Evolutionary conservation across 1,140 invertebrate genomes (phyloP).

Genomic region (Drosophila repletoides): DNA sequence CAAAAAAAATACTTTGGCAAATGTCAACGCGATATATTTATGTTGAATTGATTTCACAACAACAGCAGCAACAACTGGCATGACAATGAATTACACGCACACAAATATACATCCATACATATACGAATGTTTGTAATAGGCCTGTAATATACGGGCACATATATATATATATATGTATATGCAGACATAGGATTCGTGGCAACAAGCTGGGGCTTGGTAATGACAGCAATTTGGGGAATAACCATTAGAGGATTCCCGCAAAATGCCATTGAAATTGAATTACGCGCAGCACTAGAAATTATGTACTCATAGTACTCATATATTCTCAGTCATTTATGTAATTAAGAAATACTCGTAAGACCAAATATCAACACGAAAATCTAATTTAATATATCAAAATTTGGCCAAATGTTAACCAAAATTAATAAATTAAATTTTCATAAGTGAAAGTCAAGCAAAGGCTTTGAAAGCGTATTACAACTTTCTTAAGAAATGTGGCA

Average conservation of each 20-base stretch:
- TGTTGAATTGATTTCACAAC: conserved; percentile 44
- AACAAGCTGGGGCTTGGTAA: conserved; percentile 39
- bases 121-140: background rate
- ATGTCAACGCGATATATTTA: conserved; percentile 48
- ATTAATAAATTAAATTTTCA: too few relatives aligned
- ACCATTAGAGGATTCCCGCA: conserved; percentile 9
- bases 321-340: background rate
- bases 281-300: conserved; percentile 10
- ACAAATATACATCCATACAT: background rate
- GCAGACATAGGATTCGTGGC: background rate
- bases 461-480: too few relatives aligned
- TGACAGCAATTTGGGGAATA: conserved; percentile 41
- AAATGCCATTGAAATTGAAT: conserved; percentile 50
- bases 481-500: too few relatives aligned
- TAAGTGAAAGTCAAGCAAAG: too few relatives aligned
- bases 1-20: conserved; percentile 19
- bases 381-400: too few relatives aligned
- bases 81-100: conserved; percentile 37
- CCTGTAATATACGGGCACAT: too few relatives aligned
- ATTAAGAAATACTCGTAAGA: background rate
- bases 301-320: background rate
- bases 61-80: conserved; percentile 16
- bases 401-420: too few relatives aligned
- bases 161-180: background rate
- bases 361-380: too few relatives aligned